phyloP scores from a whole-genome alignment of 92 coral and sea anemone species.

The Ricordea florida region DNA sequence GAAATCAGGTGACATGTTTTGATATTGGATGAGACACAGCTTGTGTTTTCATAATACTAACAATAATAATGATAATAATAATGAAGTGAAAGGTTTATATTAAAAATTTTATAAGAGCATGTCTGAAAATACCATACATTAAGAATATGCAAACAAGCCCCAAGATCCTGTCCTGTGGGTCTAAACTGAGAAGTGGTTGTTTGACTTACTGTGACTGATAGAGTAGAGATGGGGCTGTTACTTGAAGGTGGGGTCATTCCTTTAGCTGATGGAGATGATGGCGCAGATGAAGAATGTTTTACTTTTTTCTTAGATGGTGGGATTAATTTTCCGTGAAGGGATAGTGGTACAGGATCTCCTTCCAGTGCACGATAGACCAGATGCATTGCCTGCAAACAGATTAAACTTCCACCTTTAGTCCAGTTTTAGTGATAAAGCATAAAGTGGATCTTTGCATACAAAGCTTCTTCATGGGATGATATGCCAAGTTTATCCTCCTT shows the following conservation, averaged over 20 bases:
- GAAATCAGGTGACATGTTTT: too few relatives aligned
- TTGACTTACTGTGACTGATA: slow-evolving; percentile 35
- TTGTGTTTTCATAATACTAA: too few relatives aligned
- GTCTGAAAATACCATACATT: too few relatives aligned
- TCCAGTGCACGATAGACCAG: slow-evolving; percentile 94
- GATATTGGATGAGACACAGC: too few relatives aligned
- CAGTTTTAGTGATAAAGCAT: not conserved
- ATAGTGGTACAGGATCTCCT: slow-evolving; percentile 90
- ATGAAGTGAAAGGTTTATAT: too few relatives aligned
- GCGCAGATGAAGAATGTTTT: slow-evolving; percentile 83
- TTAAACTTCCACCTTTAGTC: not conserved
- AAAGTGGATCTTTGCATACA: not conserved
- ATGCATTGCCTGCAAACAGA: slow-evolving; percentile 85
- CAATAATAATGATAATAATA: too few relatives aligned
- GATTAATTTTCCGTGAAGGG: slow-evolving; percentile 76
- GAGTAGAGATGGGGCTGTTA: slow-evolving; percentile 8
- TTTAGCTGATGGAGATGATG: slow-evolving; percentile 82
- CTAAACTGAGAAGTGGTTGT: not conserved
- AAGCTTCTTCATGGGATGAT: too few relatives aligned
- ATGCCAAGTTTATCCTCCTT: too few relatives aligned
- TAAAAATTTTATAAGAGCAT: too few relatives aligned
- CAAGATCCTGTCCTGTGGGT: too few relatives aligned
- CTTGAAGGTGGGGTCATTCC: slow-evolving; percentile 53
- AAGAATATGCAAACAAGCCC: too few relatives aligned
- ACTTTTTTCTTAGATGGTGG: slow-evolving; percentile 90